A percentile compares a stretch with the other conserved stretches of the same genome.
phyloP scores from a whole-genome alignment of 1,140 invertebrate species.

The Penaeus chinensis region DNA sequence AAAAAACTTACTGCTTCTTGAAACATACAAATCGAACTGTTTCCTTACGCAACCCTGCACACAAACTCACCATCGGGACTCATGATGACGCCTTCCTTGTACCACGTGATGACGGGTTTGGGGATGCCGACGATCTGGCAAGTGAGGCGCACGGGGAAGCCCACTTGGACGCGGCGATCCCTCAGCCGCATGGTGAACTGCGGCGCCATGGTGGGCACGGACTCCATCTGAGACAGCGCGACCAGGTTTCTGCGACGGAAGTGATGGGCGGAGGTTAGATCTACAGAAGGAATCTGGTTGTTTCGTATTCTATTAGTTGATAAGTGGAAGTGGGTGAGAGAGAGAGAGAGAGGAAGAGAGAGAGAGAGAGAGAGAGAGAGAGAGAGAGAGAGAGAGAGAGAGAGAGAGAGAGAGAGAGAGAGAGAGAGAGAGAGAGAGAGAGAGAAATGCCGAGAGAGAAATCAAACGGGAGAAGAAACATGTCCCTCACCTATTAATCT shows the following conservation, averaged over 20 bases:
- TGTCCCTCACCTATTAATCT: constrained; percentile 56
- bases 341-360: neutral
- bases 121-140: constrained; percentile 87
- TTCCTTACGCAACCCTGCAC: neutral
- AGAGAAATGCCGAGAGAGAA: no score
- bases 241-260: constrained; percentile 56
- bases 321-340: no score
- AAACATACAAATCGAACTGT: neutral
- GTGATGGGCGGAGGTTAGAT: neutral
- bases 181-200: constrained; percentile 88
- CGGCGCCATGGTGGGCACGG: constrained; percentile 71
- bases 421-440: neutral
- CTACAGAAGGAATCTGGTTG: no score
- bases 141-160: constrained; percentile 86
- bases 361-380: neutral
- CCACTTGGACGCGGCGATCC: constrained; percentile 83
- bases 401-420: neutral
- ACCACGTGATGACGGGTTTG: constrained; percentile 80
- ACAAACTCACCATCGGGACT: constrained; percentile 70
- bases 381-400: constrained; percentile 9
- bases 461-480: neutral
- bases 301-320: no score
- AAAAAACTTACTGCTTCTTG: no score
- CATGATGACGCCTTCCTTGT: constrained; percentile 78
- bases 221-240: constrained; percentile 59